Evolutionary conservation across 2,113 vertebrate genomes (phyloP).

Genomic region (Alaudala cheleensis): DNA sequence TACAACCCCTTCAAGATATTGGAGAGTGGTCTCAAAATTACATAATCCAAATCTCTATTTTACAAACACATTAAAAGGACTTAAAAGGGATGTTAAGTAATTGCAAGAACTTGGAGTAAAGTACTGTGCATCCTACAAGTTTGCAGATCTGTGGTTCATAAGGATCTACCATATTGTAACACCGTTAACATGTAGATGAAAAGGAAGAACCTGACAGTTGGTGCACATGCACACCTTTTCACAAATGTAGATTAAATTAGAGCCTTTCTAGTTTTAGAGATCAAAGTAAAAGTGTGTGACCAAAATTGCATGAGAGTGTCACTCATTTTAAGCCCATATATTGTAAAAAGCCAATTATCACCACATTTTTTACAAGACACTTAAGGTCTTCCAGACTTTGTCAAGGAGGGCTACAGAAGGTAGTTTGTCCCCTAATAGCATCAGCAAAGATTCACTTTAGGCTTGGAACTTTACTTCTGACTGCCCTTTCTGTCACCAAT

Average conservation of each 20-base stretch:
- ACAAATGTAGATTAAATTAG: neutral
- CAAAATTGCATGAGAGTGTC: neutral
- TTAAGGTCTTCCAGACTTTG: neutral
- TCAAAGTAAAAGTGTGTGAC: neutral
- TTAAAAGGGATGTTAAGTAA: neutral
- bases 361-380: neutral
- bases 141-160: neutral
- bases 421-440: neutral
- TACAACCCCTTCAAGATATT: neutral
- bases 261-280: neutral
- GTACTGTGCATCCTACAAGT: neutral
- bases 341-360: neutral
- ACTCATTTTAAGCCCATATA: neutral
- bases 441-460: constrained; percentile 28
- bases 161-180: neutral
- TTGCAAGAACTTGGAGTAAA: neutral
- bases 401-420: neutral
- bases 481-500: constrained; percentile 30
- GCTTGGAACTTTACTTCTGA: neutral
- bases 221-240: neutral
- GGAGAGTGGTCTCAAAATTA: neutral
- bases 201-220: neutral
- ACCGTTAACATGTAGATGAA: neutral
- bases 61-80: neutral
- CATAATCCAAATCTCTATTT: neutral